phyloP scores from a whole-genome alignment of 2,888 invertebrate species.

The Laspeyria flexula region DNA sequence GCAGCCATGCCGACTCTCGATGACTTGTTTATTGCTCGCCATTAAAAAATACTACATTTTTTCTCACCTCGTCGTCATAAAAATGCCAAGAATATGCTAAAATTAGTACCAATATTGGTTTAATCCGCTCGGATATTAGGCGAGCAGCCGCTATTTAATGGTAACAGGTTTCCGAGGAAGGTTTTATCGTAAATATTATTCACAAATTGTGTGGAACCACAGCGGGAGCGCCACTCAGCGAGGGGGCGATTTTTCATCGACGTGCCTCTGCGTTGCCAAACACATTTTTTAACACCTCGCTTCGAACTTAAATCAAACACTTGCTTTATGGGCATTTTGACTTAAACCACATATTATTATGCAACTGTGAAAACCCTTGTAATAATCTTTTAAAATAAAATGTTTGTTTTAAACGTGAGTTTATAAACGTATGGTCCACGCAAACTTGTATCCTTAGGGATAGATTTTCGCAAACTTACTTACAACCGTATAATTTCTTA shows the following conservation, averaged over 20 bases:
- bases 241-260: conserved; percentile 83
- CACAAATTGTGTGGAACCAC: conserved; percentile 77
- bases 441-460: too few species aligned
- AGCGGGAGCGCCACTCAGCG: conserved; percentile 80
- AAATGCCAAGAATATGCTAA: conserved; percentile 57
- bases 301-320: conserved; percentile 75
- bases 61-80: conserved; percentile 57
- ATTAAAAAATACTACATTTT: conserved; percentile 58
- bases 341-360: conserved; percentile 33
- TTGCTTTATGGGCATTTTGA: conserved; percentile 76
- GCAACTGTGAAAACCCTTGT: not conserved
- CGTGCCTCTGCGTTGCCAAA: conserved; percentile 77
- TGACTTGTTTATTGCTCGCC: conserved; percentile 74
- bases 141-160: conserved; percentile 65
- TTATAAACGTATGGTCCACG: too few species aligned
- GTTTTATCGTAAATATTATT: conserved; percentile 82
- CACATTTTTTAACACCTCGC: conserved; percentile 85
- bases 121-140: conserved; percentile 63
- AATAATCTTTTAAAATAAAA: not conserved
- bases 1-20: conserved; percentile 57
- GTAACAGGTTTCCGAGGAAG: conserved; percentile 70
- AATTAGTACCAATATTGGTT: conserved; percentile 64
- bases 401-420: too few species aligned
- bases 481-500: too few species aligned
- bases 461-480: too few species aligned